These are phyloP conservation scores for Pyrrhosoma nymphula DNA, from an alignment of 2,888 invertebrate species.

Conservation along the genomic window DNA sequence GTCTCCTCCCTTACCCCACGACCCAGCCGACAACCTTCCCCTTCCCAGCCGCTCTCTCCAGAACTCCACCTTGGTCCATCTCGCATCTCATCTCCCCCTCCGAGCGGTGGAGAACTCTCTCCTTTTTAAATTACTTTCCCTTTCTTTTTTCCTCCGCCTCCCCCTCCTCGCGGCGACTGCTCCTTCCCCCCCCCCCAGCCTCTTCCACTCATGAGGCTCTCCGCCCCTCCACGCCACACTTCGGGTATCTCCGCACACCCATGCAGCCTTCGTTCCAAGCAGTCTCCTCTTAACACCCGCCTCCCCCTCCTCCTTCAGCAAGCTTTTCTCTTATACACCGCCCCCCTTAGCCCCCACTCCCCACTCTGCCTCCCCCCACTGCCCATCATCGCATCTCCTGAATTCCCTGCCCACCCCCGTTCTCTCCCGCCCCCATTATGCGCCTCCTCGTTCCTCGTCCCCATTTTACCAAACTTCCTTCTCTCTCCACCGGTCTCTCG, in stretches of 20 bases:
- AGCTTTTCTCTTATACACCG: background rate
- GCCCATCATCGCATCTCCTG: background rate
- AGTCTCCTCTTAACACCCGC: too few relatives aligned
- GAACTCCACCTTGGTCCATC: background rate
- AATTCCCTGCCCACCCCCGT: background rate
- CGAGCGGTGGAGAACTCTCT: background rate
- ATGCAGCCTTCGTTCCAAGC: too few relatives aligned
- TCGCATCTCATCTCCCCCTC: background rate
- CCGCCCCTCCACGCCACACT: background rate
- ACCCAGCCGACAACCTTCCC: background rate
- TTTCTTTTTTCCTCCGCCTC: slow-evolving; percentile 54
- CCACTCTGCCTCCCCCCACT: background rate
- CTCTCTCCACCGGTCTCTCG: background rate
- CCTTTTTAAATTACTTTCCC: slow-evolving; percentile 65
- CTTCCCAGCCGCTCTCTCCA: background rate
- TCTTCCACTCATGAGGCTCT: background rate
- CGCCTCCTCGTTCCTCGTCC: background rate
- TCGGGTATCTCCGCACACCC: too few relatives aligned
- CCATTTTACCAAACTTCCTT: slow-evolving; percentile 17
- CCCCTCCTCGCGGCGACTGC: background rate
- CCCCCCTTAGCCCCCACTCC: too few relatives aligned
- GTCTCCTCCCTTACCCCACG: background rate
- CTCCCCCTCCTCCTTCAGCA: too few relatives aligned
- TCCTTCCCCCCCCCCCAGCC: background rate
- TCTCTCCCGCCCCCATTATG: background rate